A percentile compares a stretch with the other conserved stretches of the same genome.
Conservation (phyloP, 2,113 vertebrate species). For the Acrocephalus kingi region DNA sequence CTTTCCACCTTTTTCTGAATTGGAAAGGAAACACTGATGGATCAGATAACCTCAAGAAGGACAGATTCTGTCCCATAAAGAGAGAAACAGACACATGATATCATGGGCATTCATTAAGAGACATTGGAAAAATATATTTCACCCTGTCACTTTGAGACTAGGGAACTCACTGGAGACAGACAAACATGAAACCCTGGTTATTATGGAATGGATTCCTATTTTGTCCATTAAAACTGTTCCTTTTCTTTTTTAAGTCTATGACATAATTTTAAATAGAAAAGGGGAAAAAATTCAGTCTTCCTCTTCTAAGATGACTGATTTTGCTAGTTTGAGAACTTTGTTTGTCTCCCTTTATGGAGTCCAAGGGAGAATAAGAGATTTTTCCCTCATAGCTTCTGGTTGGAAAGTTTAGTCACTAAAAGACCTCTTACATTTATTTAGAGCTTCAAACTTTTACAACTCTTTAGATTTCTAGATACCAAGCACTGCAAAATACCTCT, state of each 20-base stretch:
- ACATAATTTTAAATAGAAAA: background rate
- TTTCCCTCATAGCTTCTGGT: background rate
- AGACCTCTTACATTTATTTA: background rate
- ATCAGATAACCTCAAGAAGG: background rate
- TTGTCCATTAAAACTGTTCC: background rate
- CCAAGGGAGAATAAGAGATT: background rate
- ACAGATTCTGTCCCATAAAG: background rate
- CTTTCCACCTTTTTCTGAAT: background rate
- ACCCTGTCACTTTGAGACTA: background rate
- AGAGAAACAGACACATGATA: background rate
- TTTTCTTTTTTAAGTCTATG: background rate
- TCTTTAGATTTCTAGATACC: background rate
- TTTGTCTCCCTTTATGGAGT: background rate
- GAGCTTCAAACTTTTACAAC: background rate
- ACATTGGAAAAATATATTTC: background rate
- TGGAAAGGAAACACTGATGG: background rate
- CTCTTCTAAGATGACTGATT: background rate
- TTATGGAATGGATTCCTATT: background rate
- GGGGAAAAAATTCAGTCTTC: background rate
- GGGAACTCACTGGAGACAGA: background rate
- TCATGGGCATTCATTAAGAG: background rate
- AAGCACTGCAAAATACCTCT: background rate
- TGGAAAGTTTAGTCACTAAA: background rate
- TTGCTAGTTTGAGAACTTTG: background rate
- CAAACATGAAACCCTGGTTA: background rate